Evolutionary conservation across 2,113 vertebrate genomes (phyloP).

Genomic region (Mustelus asterias): DNA sequence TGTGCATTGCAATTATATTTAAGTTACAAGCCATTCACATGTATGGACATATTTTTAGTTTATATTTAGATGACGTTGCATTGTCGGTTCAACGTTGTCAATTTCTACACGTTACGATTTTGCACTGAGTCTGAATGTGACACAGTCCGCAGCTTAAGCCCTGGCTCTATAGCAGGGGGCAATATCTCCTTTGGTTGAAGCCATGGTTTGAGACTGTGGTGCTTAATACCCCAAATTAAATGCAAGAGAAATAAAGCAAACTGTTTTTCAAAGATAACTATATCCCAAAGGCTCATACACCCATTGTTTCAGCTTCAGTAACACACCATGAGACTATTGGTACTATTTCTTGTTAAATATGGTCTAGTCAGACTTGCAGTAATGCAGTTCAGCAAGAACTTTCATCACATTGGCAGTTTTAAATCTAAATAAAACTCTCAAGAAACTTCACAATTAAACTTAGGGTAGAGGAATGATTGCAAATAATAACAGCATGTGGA

Average conservation of each 20-base stretch:
- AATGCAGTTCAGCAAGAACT: background rate
- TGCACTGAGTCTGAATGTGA: background rate
- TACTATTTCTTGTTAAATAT: background rate
- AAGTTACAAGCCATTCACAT: background rate
- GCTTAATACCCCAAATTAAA: background rate
- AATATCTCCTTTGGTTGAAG: background rate
- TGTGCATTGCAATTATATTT: background rate
- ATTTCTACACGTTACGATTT: background rate
- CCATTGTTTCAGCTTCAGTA: background rate
- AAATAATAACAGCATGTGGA: background rate
- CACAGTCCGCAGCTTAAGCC: background rate
- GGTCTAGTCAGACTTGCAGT: background rate
- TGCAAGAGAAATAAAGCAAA: background rate
- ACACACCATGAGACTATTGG: background rate
- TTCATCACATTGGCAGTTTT: background rate
- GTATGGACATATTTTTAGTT: background rate
- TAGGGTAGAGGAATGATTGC: background rate
- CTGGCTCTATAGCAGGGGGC: background rate
- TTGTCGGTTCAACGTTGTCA: background rate
- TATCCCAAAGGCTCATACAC: background rate
- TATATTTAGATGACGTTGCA: background rate
- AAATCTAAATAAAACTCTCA: background rate
- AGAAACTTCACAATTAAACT: background rate
- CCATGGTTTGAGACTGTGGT: background rate
- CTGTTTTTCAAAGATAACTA: constrained; percentile 1